These are phyloP conservation scores for Accipiter cooperii DNA, from an alignment of 2,113 vertebrate genomes.

Conservation along the genomic window DNA sequence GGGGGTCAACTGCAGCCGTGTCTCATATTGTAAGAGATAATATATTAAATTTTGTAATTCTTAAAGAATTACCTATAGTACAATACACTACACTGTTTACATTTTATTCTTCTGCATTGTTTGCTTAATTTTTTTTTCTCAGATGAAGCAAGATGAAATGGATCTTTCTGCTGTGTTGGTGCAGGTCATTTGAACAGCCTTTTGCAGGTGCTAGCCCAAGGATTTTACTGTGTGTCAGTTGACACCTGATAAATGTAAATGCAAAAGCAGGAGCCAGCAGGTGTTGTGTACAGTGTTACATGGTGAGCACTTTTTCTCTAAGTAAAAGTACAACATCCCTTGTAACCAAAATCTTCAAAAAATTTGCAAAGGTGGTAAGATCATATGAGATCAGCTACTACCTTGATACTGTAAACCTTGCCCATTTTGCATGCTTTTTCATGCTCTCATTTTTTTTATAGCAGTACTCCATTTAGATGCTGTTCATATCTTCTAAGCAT, in stretches of 20 bases:
- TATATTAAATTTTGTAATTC: not conserved
- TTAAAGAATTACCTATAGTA: not conserved
- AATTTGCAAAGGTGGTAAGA: not conserved
- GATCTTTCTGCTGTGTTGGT: not conserved
- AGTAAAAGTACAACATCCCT: not conserved
- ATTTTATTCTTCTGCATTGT: not conserved
- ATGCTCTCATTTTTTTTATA: not conserved
- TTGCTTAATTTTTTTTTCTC: not conserved
- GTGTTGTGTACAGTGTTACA: not conserved
- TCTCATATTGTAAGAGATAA: not conserved
- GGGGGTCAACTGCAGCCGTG: not conserved
- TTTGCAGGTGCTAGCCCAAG: not conserved
- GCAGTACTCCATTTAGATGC: not conserved
- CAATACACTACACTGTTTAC: not conserved
- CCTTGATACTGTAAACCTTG: not conserved
- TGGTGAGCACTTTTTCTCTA: not conserved
- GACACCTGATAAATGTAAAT: not conserved
- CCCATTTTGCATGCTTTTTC: not conserved
- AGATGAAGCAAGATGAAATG: not conserved
- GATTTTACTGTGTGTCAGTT: not conserved
- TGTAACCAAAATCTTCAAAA: not conserved
- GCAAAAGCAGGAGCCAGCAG: not conserved
- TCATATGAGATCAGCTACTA: accelerated
- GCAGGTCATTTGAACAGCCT: not conserved
- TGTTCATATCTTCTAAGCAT: not conserved